Evolutionary conservation across 2,797 vertebrate genomes (phyloP), one percentile per base, ranked within the genome.

Genomic region (Schizopygopsis pylzovi): DNA sequence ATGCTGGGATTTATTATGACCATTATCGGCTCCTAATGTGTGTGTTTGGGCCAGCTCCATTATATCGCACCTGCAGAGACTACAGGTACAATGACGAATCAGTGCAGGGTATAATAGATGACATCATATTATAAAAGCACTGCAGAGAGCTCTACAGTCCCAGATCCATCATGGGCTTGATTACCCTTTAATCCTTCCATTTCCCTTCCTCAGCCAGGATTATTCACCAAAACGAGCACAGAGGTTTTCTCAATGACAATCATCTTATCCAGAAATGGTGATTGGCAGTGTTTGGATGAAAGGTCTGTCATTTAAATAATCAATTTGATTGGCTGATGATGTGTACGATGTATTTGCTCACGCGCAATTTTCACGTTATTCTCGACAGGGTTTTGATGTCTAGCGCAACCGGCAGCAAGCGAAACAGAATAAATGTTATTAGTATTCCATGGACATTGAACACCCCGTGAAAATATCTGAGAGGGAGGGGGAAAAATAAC

Each of bases 121-220:
- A 45, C 71, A 72, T 83, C 63, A 83, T 56, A 72, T 77, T 70
- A 43, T 22, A 86, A 41, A 25, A 56, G 71, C 52, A 13, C 79
- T 33, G 43, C 41, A 41, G 49, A 68, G 72, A 56, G 68, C 75
- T 56, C 6, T 39, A 67, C 37, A 84, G 59, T 81, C 72, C 81
- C 81, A 85, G 68, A 85, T 85, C 79, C 72, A 88, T 89, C 82
- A 88, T 20, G 12, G 28, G 71, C 54, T 82, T 88, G 81, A 87
- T 90, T 87, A 80, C 81, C 83, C 87, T 73, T 81, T 86, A 87
- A 87, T 89, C 86, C 81, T 61, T 70, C 82, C 43, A 85, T 88
- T 88, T 83, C 81, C 76, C 8, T 25, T 79, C 47, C 71, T 71
- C 49, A 13, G 49, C 25, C 67, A 16, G 73, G 72, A 88, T 87